These are phyloP conservation scores for Syncerus caffer DNA, from an alignment of 2,797 vertebrate genomes.

Conservation along the genomic window DNA sequence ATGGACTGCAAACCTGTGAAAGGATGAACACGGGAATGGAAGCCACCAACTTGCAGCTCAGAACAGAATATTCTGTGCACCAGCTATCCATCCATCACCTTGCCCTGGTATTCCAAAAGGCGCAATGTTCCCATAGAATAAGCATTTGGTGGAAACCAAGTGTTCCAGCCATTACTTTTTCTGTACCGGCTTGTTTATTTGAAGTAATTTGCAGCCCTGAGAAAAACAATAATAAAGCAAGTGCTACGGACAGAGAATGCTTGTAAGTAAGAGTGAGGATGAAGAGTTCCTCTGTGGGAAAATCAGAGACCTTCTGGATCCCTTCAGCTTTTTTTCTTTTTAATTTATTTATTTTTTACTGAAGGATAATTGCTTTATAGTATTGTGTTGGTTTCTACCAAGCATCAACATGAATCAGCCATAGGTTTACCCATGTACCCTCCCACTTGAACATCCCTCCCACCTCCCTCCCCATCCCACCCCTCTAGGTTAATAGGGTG, in stretches of 20 bases:
- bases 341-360: neutral
- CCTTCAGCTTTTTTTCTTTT: neutral
- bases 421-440: neutral
- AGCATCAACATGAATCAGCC: neutral
- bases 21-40: neutral
- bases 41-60: neutral
- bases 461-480: neutral
- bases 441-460: neutral
- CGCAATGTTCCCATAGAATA: neutral
- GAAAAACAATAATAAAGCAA: neutral
- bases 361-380: neutral
- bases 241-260: neutral
- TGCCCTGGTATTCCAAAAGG: neutral
- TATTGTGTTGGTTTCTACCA: neutral
- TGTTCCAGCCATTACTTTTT: neutral
- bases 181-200: conserved; percentile 30
- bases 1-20: neutral
- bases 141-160: neutral
- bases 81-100: neutral
- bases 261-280: neutral
- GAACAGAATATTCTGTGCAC: conserved; percentile 42
- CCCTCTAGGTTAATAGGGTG: neutral
- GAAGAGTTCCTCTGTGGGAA: neutral
- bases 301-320: neutral
- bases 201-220: conserved; percentile 32